Evolutionary conservation across 2,888 invertebrate species (phyloP), one percentile per base, ranked within the genome.

Genomic region (Ectobius pallidus): DNA sequence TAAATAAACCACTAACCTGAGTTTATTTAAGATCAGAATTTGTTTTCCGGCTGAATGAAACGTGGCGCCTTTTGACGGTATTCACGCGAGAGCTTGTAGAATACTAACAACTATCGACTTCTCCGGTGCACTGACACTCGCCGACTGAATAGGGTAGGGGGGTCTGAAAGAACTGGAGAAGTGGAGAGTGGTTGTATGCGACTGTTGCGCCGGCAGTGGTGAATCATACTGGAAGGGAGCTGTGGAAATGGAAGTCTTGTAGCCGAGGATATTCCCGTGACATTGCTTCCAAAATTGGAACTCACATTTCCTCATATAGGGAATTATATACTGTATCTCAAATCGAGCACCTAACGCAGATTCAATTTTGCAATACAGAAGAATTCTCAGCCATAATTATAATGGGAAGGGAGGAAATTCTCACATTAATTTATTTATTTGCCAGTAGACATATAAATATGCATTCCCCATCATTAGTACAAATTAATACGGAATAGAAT

Each of bases 1-100:
- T n/a, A n/a, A n/a, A n/a, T n/a, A n/a, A n/a, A n/a, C n/a, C 27
- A 65, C 65, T 46, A 20, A 65, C 65, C 65, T 42, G 65, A 27
- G 27, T 14, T n/a, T 44, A 46, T 27, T 20, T 9, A 65, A 46
- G 9, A 27, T 16, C 1, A 7, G 14, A 9, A 16, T n/a, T 27
- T n/a, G 0, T 27, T 42, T 46, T 42, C 65, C 65, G 65, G 65
- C 44, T 9, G 46, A 65, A 3, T 65, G 65, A 30, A 65, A 65
- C 65, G 65, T 65, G 65, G 65, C 65, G 16, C 34, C n/a, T 55
- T n/a, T 58, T 22, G 3, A 30, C 2, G 16, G n/a, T n/a, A n/a
- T n/a, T n/a, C n/a, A 30, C 32, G 30, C 27, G n/a, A 25, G 30
- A 30, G 30, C n/a, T 14, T 1, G 52, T 14, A 52, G 25, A 39